These are phyloP conservation scores for Bergia sp. DNA, from an alignment of 92 coral and sea anemone genomes.

Conservation along the genomic window DNA sequence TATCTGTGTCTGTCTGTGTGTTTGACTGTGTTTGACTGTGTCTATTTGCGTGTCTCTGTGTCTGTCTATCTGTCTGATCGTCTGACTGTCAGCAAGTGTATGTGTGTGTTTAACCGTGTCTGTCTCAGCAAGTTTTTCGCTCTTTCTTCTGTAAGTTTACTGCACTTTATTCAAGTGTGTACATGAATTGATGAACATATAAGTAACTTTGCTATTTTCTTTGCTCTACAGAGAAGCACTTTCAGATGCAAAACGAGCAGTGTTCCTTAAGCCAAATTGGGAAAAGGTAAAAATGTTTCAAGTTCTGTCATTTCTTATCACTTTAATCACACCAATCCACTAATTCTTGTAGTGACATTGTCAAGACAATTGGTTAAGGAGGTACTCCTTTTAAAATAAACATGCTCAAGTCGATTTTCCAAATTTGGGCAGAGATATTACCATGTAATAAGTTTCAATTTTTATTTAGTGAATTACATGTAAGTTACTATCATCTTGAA, in stretches of 20 bases:
- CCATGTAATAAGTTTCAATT: too few relatives aligned
- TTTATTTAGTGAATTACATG: too few relatives aligned
- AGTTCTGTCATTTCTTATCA: neutral
- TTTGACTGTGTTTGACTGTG: neutral
- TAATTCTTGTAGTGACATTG: neutral
- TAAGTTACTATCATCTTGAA: neutral
- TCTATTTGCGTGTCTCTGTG: too few relatives aligned
- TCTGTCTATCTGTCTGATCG: too few relatives aligned
- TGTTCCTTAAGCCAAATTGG: conserved; percentile 80
- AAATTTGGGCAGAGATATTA: neutral
- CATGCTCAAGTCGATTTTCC: neutral
- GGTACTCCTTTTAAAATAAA: neutral
- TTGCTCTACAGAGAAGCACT: conserved; percentile 69
- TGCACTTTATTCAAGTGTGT: neutral
- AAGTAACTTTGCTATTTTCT: neutral
- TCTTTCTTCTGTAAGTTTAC: neutral
- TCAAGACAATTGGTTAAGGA: neutral
- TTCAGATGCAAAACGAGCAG: conserved; percentile 87
- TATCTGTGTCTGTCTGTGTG: neutral
- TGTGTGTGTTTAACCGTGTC: too few relatives aligned
- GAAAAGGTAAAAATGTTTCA: conserved; percentile 65
- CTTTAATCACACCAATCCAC: neutral
- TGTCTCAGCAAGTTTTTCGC: too few relatives aligned
- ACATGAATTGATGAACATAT: neutral
- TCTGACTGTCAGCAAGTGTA: too few relatives aligned